phyloP scores from a whole-genome alignment of 1,140 invertebrate species.

The Tetramorium parvispinum region DNA sequence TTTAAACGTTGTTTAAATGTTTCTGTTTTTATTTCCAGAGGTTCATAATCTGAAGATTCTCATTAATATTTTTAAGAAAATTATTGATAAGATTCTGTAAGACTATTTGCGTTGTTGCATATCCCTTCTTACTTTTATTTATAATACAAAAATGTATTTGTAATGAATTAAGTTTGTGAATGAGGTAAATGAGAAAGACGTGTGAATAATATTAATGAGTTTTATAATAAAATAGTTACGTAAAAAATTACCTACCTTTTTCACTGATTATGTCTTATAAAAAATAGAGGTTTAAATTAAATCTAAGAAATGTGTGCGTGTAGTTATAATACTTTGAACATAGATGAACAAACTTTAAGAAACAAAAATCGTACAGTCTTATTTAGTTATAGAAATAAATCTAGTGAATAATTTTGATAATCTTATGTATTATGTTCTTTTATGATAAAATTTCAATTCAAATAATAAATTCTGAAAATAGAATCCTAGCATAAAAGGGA shows the following conservation, averaged over 20 bases:
- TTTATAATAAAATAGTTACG: constrained; percentile 80
- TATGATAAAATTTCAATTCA: constrained; percentile 3
- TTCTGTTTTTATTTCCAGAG: constrained; percentile 74
- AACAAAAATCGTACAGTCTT: not conserved
- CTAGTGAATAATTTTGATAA: not conserved
- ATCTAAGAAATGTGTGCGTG: not conserved
- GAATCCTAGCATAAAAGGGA: not conserved
- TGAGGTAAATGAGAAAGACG: constrained; percentile 66
- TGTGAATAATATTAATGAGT: constrained; percentile 76
- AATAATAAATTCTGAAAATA: constrained; percentile 33
- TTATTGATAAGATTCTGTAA: constrained; percentile 73
- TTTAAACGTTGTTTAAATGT: not conserved
- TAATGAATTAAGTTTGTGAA: constrained; percentile 73
- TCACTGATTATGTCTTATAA: not conserved
- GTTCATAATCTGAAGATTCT: constrained; percentile 76
- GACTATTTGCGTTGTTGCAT: constrained; percentile 43
- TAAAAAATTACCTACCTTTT: constrained; percentile 33
- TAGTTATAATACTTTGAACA: not conserved
- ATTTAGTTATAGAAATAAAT: not conserved
- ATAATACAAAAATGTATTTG: constrained; percentile 74
- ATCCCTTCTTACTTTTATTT: constrained; percentile 72
- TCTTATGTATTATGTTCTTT: constrained; percentile 2
- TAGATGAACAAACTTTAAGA: not conserved
- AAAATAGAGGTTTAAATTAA: not conserved
- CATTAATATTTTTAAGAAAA: constrained; percentile 23